These are phyloP conservation scores for Callionymus lyra DNA, from an alignment of 2,113 vertebrate species.

Conservation along the genomic window DNA sequence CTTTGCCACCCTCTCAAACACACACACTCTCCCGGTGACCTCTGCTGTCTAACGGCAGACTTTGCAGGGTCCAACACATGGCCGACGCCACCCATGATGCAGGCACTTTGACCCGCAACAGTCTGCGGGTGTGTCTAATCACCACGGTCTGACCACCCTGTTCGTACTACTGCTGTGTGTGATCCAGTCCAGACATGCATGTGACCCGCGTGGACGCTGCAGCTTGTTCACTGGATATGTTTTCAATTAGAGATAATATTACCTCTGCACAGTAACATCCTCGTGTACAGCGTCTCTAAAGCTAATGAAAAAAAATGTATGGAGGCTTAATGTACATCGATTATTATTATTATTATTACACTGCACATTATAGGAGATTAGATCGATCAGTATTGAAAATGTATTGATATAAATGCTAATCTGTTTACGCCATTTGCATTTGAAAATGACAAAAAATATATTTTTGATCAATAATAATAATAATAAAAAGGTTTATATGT, in stretches of 20 bases:
- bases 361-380: no score
- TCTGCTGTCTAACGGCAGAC: conserved; percentile 38
- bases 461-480: no score
- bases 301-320: no score
- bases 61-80: conserved; percentile 25
- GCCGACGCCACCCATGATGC: conserved; percentile 44
- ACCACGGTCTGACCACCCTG: conserved; percentile 44
- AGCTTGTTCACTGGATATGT: conserved; percentile 1
- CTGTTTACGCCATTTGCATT: no score
- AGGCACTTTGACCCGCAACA: conserved; percentile 39
- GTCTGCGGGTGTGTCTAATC: conserved; percentile 41
- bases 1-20: conserved; percentile 1
- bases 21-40: conserved; percentile 13
- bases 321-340: no score
- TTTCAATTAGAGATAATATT: conserved; percentile 9
- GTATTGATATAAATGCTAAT: no score
- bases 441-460: no score
- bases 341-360: no score
- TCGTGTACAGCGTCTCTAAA: no score
- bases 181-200: conserved; percentile 44
- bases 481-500: no score
- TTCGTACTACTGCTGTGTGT: conserved; percentile 27
- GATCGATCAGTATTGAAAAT: no score
- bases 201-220: conserved; percentile 7
- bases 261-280: conserved; percentile 1